These are phyloP conservation scores for Drosophila eohydei DNA, from an alignment of 2,888 invertebrate species.

Conservation along the genomic window DNA sequence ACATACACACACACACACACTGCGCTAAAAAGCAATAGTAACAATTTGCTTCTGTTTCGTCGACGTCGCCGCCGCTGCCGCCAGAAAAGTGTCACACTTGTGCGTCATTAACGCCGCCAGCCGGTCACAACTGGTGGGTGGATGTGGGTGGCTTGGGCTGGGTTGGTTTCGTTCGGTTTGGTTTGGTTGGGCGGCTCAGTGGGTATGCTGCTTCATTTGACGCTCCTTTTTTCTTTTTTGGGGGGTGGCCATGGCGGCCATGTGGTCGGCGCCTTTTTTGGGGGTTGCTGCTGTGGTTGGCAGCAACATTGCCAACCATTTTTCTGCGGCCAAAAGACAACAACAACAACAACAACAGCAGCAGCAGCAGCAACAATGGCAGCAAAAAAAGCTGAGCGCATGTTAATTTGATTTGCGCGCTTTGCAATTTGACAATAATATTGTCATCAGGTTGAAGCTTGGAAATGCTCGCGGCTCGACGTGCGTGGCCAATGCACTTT, in stretches of 20 bases:
- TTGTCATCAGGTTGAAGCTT: conserved; percentile 67
- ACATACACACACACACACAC: conserved; percentile 22
- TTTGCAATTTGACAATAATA: conserved; percentile 81
- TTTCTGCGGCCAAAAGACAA: conserved; percentile 72
- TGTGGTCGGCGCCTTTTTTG: conserved; percentile 59
- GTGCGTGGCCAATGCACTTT: conserved; percentile 63
- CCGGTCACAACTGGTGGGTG: conserved; percentile 79
- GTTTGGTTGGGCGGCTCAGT: conserved; percentile 1
- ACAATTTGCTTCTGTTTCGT: conserved; percentile 71
- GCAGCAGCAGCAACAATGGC: conserved; percentile 2
- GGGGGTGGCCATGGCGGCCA: conserved; percentile 56
- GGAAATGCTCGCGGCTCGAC: conserved; percentile 9
- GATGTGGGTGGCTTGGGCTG: conserved; percentile 25
- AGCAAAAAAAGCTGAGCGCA: conserved; percentile 44
- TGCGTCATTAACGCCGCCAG: conserved; percentile 82
- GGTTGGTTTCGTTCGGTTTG: not conserved
- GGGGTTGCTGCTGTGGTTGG: conserved; percentile 75
- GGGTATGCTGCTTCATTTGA: conserved; percentile 47
- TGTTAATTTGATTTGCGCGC: conserved; percentile 81
- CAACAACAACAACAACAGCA: conserved; percentile 26
- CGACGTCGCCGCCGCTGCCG: conserved; percentile 22
- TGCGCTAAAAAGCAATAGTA: conserved; percentile 65
- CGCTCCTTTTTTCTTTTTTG: conserved; percentile 28
- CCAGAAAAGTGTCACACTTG: conserved; percentile 81
- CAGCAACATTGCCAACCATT: conserved; percentile 80